These are phyloP conservation scores for Idaea dimidiata DNA, from an alignment of 2,888 invertebrate genomes.

Conservation along the genomic window DNA sequence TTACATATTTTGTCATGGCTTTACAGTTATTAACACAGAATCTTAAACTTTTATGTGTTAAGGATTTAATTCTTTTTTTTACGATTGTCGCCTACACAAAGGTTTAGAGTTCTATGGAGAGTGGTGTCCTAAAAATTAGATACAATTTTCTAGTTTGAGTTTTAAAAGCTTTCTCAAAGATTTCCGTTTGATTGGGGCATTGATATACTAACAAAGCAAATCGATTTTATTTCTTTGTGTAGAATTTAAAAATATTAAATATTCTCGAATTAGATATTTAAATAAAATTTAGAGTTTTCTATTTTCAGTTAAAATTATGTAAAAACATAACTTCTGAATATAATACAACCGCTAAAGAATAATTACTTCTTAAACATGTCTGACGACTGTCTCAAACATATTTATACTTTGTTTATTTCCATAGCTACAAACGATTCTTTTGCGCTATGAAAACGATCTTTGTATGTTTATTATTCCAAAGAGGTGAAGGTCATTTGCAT, in stretches of 20 bases:
- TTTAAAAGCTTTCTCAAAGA: not conserved
- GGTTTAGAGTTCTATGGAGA: conserved; percentile 11
- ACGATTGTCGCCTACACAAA: conserved; percentile 44
- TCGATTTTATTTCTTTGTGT: not conserved
- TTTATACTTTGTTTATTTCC: too few species aligned
- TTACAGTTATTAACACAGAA: conserved; percentile 44
- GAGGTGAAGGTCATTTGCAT: too few species aligned
- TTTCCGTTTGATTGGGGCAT: not conserved
- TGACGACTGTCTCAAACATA: too few species aligned
- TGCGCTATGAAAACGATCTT: too few species aligned
- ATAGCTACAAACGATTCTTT: too few species aligned
- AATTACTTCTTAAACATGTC: too few species aligned
- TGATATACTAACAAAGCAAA: not conserved
- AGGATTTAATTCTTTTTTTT: conserved; percentile 54
- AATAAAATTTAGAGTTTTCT: too few species aligned
- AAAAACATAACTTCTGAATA: too few species aligned
- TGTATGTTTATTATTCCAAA: too few species aligned
- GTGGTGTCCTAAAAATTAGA: conserved; percentile 2
- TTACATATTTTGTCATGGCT: conserved; percentile 59
- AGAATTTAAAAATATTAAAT: not conserved
- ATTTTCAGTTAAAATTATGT: too few species aligned
- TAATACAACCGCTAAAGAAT: too few species aligned
- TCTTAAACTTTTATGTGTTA: conserved; percentile 38
- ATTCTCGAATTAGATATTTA: too few species aligned
- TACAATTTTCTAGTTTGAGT: not conserved